Conservation (phyloP, 2,888 invertebrate genomes). For the Bursaphelenchus okinawaensis region DNA sequence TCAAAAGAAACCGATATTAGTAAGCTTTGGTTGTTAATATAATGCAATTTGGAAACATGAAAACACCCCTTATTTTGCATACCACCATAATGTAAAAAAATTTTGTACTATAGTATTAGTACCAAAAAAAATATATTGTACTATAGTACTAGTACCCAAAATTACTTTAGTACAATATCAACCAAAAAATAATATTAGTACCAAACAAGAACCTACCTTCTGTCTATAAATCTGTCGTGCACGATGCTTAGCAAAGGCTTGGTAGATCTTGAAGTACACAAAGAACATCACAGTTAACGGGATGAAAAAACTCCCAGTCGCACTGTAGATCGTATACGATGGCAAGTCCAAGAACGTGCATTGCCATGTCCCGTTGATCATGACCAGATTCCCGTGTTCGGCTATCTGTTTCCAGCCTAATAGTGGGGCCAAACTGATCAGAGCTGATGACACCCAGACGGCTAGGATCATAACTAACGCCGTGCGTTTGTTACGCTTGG, state of each 20-base stretch:
- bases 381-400: constrained; percentile 34
- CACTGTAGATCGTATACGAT: constrained; percentile 61
- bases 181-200: no score
- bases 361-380: constrained; percentile 32
- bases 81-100: no score
- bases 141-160: no score
- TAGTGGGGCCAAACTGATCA: constrained; percentile 61
- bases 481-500: constrained; percentile 54
- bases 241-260: constrained; percentile 58
- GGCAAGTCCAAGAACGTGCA: constrained; percentile 57
- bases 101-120: no score
- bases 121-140: no score
- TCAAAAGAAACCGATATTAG: no score
- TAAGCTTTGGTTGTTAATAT: no score
- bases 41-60: no score
- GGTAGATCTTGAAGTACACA: constrained; percentile 94
- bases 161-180: no score
- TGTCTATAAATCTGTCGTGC: constrained; percentile 58
- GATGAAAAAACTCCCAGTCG: constrained; percentile 88
- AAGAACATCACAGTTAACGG: constrained; percentile 99
- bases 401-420: constrained; percentile 60
- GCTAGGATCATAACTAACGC: constrained; percentile 59
- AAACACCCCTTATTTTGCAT: no score
- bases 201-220: constrained; percentile 42
- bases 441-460: constrained; percentile 60